Percentiles rank a stretch among this genome's conserved stretches.
phyloP scores from a whole-genome alignment of 2,797 vertebrate genomes.

The Tenualosa ilisha region DNA sequence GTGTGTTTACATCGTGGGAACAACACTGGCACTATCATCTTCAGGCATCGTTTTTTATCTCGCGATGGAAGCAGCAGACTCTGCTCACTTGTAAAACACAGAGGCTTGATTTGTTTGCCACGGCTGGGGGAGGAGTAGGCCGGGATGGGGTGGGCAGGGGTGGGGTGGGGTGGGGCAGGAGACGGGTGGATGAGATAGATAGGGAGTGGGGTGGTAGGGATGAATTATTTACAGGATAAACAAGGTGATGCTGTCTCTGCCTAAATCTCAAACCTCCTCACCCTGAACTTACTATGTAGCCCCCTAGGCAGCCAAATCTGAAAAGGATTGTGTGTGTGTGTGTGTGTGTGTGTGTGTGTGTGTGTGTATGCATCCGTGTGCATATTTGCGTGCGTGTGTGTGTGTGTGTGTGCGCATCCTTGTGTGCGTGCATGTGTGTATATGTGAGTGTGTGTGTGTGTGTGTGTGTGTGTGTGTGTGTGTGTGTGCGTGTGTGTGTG shows the following conservation, averaged over 20 bases:
- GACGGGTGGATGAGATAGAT: background rate
- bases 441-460: background rate
- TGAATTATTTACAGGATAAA: slow-evolving; percentile 79
- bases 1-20: slow-evolving; percentile 38
- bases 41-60: slow-evolving; percentile 68
- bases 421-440: background rate
- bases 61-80: slow-evolving; percentile 67
- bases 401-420: background rate
- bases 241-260: slow-evolving; percentile 72
- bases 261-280: slow-evolving; percentile 63
- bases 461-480: background rate
- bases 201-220: background rate
- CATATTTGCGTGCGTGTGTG: background rate
- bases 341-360: background rate
- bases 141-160: background rate
- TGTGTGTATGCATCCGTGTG: background rate
- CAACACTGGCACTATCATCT: slow-evolving; percentile 68
- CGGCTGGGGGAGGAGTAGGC: slow-evolving; percentile 58
- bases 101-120: slow-evolving; percentile 71
- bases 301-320: background rate
- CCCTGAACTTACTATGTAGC: slow-evolving; percentile 33
- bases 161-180: background rate
- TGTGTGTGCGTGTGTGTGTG: background rate
- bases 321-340: background rate
- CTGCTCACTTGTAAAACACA: slow-evolving; percentile 70